phyloP scores from a whole-genome alignment of 2,113 vertebrate genomes.

The Telmatochromis brichardi region DNA sequence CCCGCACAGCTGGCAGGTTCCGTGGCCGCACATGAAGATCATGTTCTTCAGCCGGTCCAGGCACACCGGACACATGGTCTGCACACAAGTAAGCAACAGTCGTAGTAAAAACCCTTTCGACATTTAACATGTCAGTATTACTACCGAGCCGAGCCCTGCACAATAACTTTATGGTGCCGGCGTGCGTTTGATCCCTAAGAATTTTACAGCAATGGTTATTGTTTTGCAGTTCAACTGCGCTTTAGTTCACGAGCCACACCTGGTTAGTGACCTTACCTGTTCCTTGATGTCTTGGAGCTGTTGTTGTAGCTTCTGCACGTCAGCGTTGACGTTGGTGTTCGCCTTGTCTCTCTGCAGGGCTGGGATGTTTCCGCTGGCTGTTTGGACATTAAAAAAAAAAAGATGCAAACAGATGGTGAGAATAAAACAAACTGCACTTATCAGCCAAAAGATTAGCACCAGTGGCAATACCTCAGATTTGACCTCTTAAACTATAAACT shows the following conservation, averaged over 20 bases:
- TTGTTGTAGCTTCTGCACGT: conserved; percentile 96
- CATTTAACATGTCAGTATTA: background rate
- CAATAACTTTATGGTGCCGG: background rate
- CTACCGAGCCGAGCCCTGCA: background rate
- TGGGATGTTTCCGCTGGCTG: conserved; percentile 94
- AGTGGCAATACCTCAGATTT: background rate
- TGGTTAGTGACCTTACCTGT: conserved; percentile 73
- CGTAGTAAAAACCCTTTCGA: background rate
- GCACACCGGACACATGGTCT: conserved; percentile 99
- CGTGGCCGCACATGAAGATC: conserved; percentile 99
- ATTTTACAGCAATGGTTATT: background rate
- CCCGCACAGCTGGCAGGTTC: conserved; percentile 95
- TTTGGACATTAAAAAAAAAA: background rate
- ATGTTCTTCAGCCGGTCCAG: conserved; percentile 99
- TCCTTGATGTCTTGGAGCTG: conserved; percentile 99
- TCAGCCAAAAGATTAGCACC: background rate
- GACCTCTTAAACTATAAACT: background rate
- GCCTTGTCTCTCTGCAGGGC: conserved; percentile 96
- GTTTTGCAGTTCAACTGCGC: background rate
- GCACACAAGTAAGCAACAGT: background rate
- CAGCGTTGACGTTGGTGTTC: conserved; percentile 97
- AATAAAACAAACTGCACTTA: background rate
- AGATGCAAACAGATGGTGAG: background rate
- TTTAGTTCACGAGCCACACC: background rate
- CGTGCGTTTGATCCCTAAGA: background rate